Percentiles rank a stretch among this genome's conserved stretches.
Evolutionary conservation across 2,797 vertebrate genomes (phyloP).

Genomic region (Coccyzus lansbergi): DNA sequence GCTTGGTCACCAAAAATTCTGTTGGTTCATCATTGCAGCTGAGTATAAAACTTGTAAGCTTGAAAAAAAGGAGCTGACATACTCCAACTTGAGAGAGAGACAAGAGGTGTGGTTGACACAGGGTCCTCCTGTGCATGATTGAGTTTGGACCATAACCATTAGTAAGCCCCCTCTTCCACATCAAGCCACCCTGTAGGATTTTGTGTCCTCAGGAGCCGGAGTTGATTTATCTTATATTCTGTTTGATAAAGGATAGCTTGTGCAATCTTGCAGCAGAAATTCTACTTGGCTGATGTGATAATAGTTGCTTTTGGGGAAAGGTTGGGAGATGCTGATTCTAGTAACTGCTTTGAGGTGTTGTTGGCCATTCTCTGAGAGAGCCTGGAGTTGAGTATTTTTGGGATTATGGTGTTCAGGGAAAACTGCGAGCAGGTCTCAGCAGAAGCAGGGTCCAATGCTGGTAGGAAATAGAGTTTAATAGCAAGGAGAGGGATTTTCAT

Average conservation of each 20-base stretch:
- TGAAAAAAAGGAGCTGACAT: neutral
- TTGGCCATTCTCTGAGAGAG: neutral
- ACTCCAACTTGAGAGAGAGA: neutral
- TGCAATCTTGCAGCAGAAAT: neutral
- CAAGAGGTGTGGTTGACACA: neutral
- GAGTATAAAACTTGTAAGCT: neutral
- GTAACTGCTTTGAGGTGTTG: neutral
- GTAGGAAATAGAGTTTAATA: neutral
- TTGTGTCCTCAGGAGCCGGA: neutral
- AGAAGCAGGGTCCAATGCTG: neutral
- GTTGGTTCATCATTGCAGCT: neutral
- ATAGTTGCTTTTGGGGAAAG: neutral
- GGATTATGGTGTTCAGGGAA: neutral
- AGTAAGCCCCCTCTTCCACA: neutral
- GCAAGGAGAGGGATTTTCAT: neutral
- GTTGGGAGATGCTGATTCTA: rapidly evolving
- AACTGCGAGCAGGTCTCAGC: neutral
- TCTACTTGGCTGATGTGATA: neutral
- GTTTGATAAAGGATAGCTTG: neutral
- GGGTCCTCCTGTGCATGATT: neutral
- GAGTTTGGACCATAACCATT: neutral
- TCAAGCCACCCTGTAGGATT: neutral
- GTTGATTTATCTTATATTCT: neutral
- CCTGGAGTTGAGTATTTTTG: neutral
- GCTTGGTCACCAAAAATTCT: neutral